A percentile compares a stretch with the other conserved stretches of the same genome.
These are phyloP conservation scores for Ceuthmochares aereus DNA, from an alignment of 2,113 vertebrate species.

Conservation along the genomic window DNA sequence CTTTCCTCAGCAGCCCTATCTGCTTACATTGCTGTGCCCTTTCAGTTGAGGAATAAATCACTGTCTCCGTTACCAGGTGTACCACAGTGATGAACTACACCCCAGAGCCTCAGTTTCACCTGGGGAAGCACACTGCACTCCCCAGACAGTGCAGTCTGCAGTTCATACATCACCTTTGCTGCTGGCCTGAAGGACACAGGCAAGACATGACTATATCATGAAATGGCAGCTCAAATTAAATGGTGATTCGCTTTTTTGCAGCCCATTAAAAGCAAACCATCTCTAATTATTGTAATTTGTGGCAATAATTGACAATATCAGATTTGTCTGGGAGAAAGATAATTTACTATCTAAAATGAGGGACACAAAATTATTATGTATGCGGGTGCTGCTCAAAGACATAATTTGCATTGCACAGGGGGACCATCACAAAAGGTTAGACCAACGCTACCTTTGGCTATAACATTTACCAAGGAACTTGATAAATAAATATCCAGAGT, in stretches of 20 bases:
- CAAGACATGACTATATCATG: not conserved
- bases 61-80: not conserved
- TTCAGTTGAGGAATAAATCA: not conserved
- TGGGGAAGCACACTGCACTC: not conserved
- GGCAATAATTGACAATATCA: slow-evolving; percentile 17
- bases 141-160: not conserved
- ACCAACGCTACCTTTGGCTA: not conserved
- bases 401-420: not conserved
- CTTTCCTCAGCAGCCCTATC: not conserved
- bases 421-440: not conserved
- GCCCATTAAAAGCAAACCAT: not conserved
- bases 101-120: not conserved
- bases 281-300: slow-evolving; percentile 21
- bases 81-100: not conserved
- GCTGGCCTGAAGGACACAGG: not conserved
- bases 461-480: not conserved
- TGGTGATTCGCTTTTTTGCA: not conserved
- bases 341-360: not conserved
- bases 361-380: not conserved
- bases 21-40: not conserved
- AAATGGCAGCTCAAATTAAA: slow-evolving; percentile 1
- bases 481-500: not conserved
- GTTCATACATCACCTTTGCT: not conserved
- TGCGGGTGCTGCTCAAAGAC: not conserved
- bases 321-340: slow-evolving; percentile 17